Base-by-base conservation (phyloP, 2,113 vertebrate species). In the Paraplagusia blochii region DNA sequence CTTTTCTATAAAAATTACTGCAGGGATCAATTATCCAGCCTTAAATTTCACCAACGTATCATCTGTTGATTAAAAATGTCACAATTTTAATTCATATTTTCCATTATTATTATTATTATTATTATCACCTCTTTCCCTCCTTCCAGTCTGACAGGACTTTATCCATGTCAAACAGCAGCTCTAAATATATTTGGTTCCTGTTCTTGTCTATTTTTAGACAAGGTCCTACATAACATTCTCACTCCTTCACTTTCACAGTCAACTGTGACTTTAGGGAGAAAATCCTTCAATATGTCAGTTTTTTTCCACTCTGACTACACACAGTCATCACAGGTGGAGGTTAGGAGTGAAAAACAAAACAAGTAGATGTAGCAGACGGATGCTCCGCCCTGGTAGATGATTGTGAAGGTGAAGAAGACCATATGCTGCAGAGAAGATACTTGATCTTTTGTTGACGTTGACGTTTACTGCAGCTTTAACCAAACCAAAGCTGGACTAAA, bases 211-310 rank as follows among this genome's bases (percentile, higher is more conserved):
- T 76, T 76, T 76, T 76, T 74, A 76, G 66, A 22, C 22, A 29
- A 1, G 14, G 53, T 75, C 40, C 42, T 59, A 34, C 67, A 46
- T 46, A 66, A 50, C 58, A 29, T 10, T n/a, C 22, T 44, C 54
- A 60, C 66, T 63, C 66, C 29, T 22, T 72, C 56, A 65, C 72
- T 74, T 69, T 76, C 42, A 55, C 75, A 57, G 44, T 68, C 58
- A 60, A 67, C 64, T 55, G 62, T 70, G 61, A 74, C 38, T 62
- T 57, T 15, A 45, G 61, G 55, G 45, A 40, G 44, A 60, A 12
- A 63, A 57, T 34, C 5, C 4, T 52, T n/a, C 46, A 42, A 44
- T 19, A 46, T 38, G 51, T 63, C 42, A 14, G 17, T 43, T 38
- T 14, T 19, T 44, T 49, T 54, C 8, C 62, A 33, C 8, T 40